Conservation (phyloP, 1,140 invertebrate species). For the Phthorimaea operculella region DNA sequence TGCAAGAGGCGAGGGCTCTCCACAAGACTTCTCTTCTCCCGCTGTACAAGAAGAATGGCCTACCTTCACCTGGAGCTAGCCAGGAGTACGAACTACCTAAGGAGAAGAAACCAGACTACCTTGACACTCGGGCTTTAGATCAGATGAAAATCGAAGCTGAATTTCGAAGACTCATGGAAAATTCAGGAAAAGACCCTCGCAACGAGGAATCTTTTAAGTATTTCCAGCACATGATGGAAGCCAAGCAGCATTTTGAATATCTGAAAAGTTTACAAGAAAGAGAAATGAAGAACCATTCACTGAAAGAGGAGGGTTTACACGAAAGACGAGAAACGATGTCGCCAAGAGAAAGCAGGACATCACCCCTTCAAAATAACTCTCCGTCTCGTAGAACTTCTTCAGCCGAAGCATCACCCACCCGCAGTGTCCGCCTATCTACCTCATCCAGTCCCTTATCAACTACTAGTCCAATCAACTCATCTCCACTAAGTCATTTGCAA, state of each 20-base stretch:
- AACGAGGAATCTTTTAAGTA: conserved; percentile 61
- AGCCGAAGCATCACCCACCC: conserved; percentile 44
- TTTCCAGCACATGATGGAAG: conserved; percentile 59
- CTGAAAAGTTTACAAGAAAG: conserved; percentile 42
- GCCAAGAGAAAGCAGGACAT: conserved; percentile 28
- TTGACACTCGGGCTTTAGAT: conserved; percentile 44
- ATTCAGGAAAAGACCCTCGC: conserved; percentile 42
- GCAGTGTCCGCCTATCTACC: conserved; percentile 46
- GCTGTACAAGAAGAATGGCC: conserved; percentile 59
- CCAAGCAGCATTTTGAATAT: conserved; percentile 49
- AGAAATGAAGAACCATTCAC: conserved; percentile 26
- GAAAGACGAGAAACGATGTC: conserved; percentile 42
- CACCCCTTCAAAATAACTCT: conserved; percentile 31
- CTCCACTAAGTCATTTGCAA: conserved; percentile 88
- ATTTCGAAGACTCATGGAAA: conserved; percentile 60
- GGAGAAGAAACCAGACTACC: conserved; percentile 31
- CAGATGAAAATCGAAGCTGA: conserved; percentile 59
- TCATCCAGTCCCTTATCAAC: conserved; percentile 61
- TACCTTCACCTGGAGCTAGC: conserved; percentile 37
- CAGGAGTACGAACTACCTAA: conserved; percentile 37
- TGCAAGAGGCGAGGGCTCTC: conserved; percentile 58
- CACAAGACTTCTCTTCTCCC: conserved; percentile 62
- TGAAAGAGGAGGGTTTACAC: conserved; percentile 24
- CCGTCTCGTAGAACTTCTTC: conserved; percentile 39
- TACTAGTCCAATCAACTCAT: conserved; percentile 70